These are phyloP conservation scores for Clarias gariepinus DNA, from an alignment of 2,113 vertebrate species.

Conservation along the genomic window DNA sequence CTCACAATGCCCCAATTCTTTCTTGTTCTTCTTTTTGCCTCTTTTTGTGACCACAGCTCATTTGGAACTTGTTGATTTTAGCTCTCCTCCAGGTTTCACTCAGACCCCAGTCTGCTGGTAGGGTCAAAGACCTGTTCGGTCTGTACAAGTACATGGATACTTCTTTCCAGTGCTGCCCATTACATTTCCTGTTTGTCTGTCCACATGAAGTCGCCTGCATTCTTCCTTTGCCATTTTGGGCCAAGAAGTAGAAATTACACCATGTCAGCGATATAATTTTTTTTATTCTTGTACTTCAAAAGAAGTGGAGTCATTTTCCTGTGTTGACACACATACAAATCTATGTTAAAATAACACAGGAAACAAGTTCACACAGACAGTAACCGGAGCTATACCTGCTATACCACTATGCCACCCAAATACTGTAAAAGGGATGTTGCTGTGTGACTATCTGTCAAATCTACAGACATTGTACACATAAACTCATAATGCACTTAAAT, in stretches of 20 bases:
- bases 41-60: neutral
- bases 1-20: neutral
- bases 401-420: neutral
- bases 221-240: neutral
- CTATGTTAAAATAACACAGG: neutral
- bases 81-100: conserved; percentile 17
- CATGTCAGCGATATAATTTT: neutral
- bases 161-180: neutral
- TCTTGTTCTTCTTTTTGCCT: neutral
- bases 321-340: neutral
- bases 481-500: neutral
- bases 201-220: neutral
- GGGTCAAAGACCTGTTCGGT: neutral
- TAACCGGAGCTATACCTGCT: neutral
- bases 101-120: neutral
- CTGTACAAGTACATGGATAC: neutral
- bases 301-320: neutral
- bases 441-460: neutral
- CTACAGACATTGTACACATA: neutral
- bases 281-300: neutral
- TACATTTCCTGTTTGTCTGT: neutral
- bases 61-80: conserved; percentile 18
- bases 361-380: neutral
- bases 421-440: neutral
- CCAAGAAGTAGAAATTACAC: neutral